Conservation (phyloP, 2,113 vertebrate species). For the Haemorhous mexicanus region DNA sequence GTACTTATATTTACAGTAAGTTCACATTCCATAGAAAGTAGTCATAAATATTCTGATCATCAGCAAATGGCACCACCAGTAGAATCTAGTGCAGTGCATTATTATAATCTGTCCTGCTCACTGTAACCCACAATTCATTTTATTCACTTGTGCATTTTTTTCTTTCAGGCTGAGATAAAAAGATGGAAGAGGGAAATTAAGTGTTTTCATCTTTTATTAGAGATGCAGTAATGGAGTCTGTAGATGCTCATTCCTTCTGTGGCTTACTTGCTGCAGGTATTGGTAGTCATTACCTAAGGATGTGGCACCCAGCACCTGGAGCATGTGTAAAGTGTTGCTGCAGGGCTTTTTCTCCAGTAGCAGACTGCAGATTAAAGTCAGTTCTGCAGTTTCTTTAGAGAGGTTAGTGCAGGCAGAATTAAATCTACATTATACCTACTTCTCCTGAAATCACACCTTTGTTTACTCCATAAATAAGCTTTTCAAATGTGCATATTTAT, state of each 20-base stretch:
- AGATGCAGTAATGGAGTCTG: not conserved
- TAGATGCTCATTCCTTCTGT: not conserved
- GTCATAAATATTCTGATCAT: constrained; percentile 9
- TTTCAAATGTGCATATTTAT: not conserved
- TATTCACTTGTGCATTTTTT: not conserved
- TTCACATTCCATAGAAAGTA: not conserved
- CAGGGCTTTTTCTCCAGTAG: not conserved
- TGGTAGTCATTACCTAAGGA: not conserved
- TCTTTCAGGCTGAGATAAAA: not conserved
- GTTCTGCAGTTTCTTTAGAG: not conserved
- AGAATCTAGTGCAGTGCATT: not conserved
- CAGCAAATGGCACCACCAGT: not conserved
- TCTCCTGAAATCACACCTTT: not conserved
- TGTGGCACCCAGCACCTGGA: not conserved
- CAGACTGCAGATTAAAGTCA: not conserved
- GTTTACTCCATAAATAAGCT: not conserved
- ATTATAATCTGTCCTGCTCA: not conserved
- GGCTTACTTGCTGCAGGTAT: not conserved
- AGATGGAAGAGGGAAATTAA: constrained; percentile 3
- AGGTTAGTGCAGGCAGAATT: not conserved
- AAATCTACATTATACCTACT: not conserved
- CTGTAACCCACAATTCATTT: not conserved
- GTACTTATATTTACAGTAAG: not conserved
- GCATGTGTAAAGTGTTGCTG: not conserved
- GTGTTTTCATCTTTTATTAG: not conserved